Conservation (phyloP, 2,797 vertebrate species). For the Lepidocolaptes lacrymiger region DNA sequence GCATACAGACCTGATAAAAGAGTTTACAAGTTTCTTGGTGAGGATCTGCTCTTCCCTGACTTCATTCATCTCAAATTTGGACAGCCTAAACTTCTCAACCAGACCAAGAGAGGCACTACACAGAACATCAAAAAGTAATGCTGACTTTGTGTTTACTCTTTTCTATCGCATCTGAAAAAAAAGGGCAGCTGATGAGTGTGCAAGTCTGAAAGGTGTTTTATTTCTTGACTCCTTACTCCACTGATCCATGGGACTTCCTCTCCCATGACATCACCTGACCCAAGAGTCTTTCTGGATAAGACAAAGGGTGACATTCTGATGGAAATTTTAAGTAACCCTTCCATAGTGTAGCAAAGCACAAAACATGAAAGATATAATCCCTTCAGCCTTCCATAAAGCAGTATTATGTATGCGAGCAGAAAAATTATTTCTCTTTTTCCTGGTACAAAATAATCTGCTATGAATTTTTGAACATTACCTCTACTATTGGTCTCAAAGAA, state of each 20-base stretch:
- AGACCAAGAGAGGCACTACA: neutral
- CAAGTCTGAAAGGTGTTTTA: neutral
- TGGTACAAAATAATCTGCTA: neutral
- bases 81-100: neutral
- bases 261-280: neutral
- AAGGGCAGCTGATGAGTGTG: neutral
- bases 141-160: neutral
- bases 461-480: neutral
- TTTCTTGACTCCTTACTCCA: neutral
- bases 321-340: neutral
- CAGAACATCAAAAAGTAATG: accelerated
- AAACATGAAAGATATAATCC: neutral
- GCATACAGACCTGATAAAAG: neutral
- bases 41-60: neutral
- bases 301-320: neutral
- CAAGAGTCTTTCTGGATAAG: neutral
- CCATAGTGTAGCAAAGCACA: neutral
- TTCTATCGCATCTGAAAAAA: neutral
- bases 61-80: neutral
- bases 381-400: neutral
- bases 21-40: neutral
- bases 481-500: neutral
- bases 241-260: neutral
- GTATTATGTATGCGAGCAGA: neutral
- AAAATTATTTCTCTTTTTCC: neutral